Evolutionary conservation across 2,888 invertebrate species (phyloP).

Genomic region (Tortrix viridana): DNA sequence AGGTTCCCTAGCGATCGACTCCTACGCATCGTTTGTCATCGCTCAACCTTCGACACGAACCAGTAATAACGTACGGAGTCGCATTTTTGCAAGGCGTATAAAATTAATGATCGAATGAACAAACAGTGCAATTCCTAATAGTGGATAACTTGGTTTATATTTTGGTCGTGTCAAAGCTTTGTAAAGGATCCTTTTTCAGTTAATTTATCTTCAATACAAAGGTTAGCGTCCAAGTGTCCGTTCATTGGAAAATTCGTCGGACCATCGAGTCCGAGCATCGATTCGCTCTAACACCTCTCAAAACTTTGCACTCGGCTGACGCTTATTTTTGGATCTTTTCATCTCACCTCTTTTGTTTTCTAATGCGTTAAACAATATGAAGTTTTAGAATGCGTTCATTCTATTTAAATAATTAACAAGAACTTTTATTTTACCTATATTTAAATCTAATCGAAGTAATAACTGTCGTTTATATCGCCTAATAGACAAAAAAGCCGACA

Average conservation of each 20-base stretch:
- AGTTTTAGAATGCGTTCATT: constrained; percentile 21
- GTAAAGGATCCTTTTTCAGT: constrained; percentile 71
- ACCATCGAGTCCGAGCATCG: constrained; percentile 77
- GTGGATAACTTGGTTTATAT: neutral
- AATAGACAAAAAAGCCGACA: constrained; percentile 32
- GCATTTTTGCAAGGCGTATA: constrained; percentile 1
- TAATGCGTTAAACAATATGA: constrained; percentile 63
- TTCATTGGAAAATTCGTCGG: constrained; percentile 82
- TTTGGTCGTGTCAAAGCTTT: neutral
- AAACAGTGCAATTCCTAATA: neutral
- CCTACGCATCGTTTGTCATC: constrained; percentile 80
- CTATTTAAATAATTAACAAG: constrained; percentile 14
- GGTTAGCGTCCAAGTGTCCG: constrained; percentile 75
- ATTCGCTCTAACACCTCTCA: constrained; percentile 81
- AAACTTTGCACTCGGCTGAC: constrained; percentile 79
- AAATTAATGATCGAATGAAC: neutral
- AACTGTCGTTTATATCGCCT: neutral
- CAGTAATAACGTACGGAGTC: constrained; percentile 60
- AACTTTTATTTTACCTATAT: too few species aligned
- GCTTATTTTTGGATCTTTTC: constrained; percentile 82
- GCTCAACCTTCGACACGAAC: constrained; percentile 67
- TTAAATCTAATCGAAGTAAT: too few species aligned
- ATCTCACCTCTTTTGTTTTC: constrained; percentile 74
- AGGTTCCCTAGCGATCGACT: constrained; percentile 62
- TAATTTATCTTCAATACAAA: constrained; percentile 79